Base-by-base conservation (phyloP, 2,888 invertebrate genomes). In the Galerucella nymphaeae region DNA sequence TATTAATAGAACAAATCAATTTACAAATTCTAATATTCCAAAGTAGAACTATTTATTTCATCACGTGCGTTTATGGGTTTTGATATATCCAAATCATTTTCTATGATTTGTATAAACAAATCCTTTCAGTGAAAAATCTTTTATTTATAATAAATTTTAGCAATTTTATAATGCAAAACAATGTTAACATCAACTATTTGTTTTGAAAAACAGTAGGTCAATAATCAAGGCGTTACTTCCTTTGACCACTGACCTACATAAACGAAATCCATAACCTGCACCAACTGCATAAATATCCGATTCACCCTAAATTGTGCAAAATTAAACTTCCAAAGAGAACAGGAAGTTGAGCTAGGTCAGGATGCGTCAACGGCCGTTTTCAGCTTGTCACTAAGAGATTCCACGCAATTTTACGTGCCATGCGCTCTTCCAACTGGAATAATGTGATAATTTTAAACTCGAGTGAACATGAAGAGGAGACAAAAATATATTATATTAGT, bases 331-430 rank as follows among this genome's bases (percentile, higher is more conserved):
- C 13, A 23, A 61, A 30, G 41, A 38, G 41, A 11, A 38, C 41
- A 65, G 66, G 59, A 62, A 70, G 70, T 70, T 64, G 68, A 41
- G n/a, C 38, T 20, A 68, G 68, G 68, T 68, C 68, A n/a, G 68
- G 41, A 41, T 13, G 45, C 18, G n/a, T 20, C 38, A 18, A n/a
- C 48, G 18, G n/a, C 16, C 20, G 41, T 48, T 63, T 63, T 57
- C 30, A 14, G 30, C 20, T 41, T 69, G 55, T 69, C 57, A 69
- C 62, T 69, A 23, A 11, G 23, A 58, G 58, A 62, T 69, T 38
- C 16, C 58, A 30, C 41, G 16, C 20, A 63, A 30, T 69, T 63
- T 69, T 42, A 48, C 68, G 20, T 61, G 41, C 48, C 61, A 41
- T 41, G 61, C 38, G 61, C 57, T 62, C 41, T 42, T 50, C 53